Evolutionary conservation across 2,888 invertebrate genomes (phyloP).

Genomic region (Drosophila barbarae): DNA sequence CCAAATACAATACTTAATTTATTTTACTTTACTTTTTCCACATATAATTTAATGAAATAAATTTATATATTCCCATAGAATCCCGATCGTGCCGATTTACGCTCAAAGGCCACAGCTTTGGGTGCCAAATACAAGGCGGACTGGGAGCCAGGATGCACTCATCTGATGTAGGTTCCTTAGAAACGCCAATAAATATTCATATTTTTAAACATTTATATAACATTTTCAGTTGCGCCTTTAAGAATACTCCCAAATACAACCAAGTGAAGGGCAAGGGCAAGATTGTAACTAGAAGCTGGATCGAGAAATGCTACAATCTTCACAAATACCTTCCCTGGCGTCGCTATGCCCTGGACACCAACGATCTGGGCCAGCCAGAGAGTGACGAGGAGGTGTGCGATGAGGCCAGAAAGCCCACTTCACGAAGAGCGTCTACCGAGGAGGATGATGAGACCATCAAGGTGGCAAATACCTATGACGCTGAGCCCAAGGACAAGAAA

Average conservation of each 20-base stretch:
- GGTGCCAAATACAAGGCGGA: conserved; percentile 89
- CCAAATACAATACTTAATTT: too few relatives aligned
- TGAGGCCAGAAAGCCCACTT: conserved; percentile 52
- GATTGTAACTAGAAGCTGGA: conserved; percentile 88
- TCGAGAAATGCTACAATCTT: conserved; percentile 83
- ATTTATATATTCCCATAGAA: conserved; percentile 81
- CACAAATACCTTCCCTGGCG: conserved; percentile 81
- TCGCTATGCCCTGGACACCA: conserved; percentile 74
- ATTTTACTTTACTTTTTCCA: too few relatives aligned
- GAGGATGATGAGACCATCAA: not conserved
- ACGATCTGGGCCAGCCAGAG: conserved; percentile 65
- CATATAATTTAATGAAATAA: too few relatives aligned
- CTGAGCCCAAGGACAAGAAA: conserved; percentile 13
- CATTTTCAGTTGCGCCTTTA: conserved; percentile 89
- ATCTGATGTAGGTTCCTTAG: conserved; percentile 86
- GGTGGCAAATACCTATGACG: conserved; percentile 10
- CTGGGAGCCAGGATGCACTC: conserved; percentile 89
- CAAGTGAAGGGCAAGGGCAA: conserved; percentile 84
- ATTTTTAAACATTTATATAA: not conserved
- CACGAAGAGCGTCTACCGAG: conserved; percentile 3
- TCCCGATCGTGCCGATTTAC: conserved; percentile 85
- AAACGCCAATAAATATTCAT: not conserved
- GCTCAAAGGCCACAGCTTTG: conserved; percentile 86
- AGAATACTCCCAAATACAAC: conserved; percentile 92
- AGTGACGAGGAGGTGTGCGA: conserved; percentile 78